Conservation (phyloP, 2,113 vertebrate species). For the Micromys minutus region DNA sequence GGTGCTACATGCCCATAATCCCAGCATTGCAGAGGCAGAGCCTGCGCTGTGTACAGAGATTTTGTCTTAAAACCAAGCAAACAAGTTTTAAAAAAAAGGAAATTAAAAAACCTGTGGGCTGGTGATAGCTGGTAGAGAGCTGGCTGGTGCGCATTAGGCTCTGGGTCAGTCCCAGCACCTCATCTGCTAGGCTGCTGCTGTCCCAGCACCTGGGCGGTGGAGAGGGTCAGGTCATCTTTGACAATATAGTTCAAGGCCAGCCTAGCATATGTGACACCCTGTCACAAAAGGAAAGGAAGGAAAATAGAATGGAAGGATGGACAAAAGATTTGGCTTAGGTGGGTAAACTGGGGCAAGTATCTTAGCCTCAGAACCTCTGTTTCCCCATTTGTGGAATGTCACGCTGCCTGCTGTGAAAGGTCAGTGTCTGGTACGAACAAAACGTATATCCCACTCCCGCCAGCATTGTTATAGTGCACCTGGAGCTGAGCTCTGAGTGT, state of each 20-base stretch:
- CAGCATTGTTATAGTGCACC: fast-evolving
- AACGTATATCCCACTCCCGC: fast-evolving
- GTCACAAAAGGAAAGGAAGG: background rate
- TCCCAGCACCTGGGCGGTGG: too few species aligned
- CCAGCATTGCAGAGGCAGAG: background rate
- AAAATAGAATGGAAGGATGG: background rate
- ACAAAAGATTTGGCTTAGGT: background rate
- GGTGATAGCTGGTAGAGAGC: background rate
- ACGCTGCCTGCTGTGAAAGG: background rate
- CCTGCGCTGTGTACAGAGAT: background rate
- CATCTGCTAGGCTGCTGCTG: background rate
- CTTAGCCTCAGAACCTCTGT: background rate
- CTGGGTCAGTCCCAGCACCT: background rate
- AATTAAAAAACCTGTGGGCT: background rate
- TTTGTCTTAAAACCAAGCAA: background rate
- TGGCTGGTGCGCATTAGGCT: too few species aligned
- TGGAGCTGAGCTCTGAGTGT: background rate
- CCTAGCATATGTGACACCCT: background rate
- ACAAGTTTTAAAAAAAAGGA: background rate
- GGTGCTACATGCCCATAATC: background rate
- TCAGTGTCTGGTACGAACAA: background rate
- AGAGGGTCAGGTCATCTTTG: background rate
- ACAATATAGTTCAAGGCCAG: background rate
- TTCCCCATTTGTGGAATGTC: too few species aligned
- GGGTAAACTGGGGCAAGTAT: background rate